Evolutionary conservation across 2,113 vertebrate genomes (phyloP).

Genomic region (Oplegnathus fasciatus): DNA sequence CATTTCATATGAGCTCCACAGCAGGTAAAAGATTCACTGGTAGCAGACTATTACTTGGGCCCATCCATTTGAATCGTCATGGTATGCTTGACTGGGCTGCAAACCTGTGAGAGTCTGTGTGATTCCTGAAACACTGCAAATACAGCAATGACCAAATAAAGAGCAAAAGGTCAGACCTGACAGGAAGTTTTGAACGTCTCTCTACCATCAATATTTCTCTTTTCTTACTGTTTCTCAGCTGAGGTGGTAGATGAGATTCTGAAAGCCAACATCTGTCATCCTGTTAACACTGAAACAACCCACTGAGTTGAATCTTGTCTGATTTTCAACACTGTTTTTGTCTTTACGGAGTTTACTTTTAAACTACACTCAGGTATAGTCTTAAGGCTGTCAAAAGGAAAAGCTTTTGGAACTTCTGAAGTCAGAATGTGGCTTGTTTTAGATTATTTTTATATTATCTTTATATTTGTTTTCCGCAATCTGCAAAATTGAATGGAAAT

Average conservation of each 20-base stretch:
- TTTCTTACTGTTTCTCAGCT: constrained; percentile 6
- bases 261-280: not conserved
- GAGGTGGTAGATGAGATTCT: constrained; percentile 10
- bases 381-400: not conserved
- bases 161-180: constrained; percentile 1
- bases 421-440: not conserved
- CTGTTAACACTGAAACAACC: constrained; percentile 24
- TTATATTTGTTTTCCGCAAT: not conserved
- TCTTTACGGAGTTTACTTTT: not conserved
- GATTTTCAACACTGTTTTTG: constrained; percentile 1
- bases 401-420: not conserved
- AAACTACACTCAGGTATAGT: not conserved
- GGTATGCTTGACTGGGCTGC: not conserved
- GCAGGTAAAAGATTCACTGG: constrained; percentile 9
- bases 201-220: constrained; percentile 1
- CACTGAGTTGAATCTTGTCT: constrained; percentile 9
- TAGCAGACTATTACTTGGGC: not conserved
- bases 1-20: not conserved
- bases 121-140: not conserved
- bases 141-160: not conserved
- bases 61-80: not conserved
- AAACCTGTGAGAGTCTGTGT: not conserved
- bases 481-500: not conserved
- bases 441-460: not conserved
- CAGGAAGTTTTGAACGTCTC: not conserved